Base-by-base conservation (phyloP, 2,888 invertebrate genomes). In the Aphrophora alni region DNA sequence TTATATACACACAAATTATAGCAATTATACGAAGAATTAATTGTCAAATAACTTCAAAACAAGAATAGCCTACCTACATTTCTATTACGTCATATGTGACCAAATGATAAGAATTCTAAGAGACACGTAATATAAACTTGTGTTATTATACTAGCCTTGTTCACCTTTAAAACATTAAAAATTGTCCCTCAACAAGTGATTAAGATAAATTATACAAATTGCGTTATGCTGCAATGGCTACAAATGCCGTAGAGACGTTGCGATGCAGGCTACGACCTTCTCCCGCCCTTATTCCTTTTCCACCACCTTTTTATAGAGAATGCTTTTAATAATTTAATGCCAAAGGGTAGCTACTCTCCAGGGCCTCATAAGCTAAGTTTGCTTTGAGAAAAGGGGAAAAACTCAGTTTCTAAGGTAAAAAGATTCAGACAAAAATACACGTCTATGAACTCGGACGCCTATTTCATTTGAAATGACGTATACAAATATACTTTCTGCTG, bases 241-340 rank as follows among this genome's bases (percentile, higher is more conserved):
- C 44, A 44, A 14, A 33, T 5, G 44, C 44, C 44, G 44, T 33
- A n/a, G n/a, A n/a, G n/a, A n/a, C n/a, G n/a, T n/a, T n/a, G n/a
- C n/a, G n/a, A n/a, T n/a, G n/a, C n/a, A n/a, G n/a, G n/a, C n/a
- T 33, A 44, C 59, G 21, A 59, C 59, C 59, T 59, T 59, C 59
- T 21, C 59, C 59, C 59, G 21, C 59, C 21, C 59, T 59, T 59
- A 59, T 59, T 21, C 21, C n/a, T n/a, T 59, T 59, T 59, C 59
- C 59, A 59, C 59, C 59, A 59, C 59, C 59, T 78, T 73, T 78
- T 78, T 78, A 78, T 78, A 78, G 72, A 78, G 59, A 73, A 72
- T 24, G 72, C 78, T 71, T 78, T 78, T 78, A 78, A 78, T 78
- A 78, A 78, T 78, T 78, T 78, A 78, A 73, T 71, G 71, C 78